Percentiles rank a stretch among this genome's conserved stretches.
phyloP scores from a whole-genome alignment of 1,140 invertebrate genomes.

The Caerostris extrusa region DNA sequence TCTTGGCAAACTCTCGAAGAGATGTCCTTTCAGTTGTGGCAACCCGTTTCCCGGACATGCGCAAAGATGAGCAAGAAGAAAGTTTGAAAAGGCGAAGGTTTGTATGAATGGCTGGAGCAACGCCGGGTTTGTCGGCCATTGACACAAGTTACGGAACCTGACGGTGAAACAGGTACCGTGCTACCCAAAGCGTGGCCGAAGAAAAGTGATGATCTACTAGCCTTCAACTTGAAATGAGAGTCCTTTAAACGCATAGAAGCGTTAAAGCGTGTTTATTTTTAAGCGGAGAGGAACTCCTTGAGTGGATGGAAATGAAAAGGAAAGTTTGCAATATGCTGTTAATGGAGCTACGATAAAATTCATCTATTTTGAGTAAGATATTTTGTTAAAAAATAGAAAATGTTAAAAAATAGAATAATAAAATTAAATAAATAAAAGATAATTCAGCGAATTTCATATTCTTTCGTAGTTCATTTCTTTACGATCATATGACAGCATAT shows the following conservation, averaged over 20 bases:
- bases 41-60: slow-evolving; percentile 5
- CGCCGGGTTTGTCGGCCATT: slow-evolving; percentile 67
- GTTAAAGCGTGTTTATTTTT: slow-evolving; percentile 59
- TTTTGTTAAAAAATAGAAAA: too few species aligned
- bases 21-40: background rate
- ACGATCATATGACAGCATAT: too few species aligned
- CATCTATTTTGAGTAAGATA: too few species aligned
- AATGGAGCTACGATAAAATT: too few species aligned
- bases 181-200: slow-evolving; percentile 43
- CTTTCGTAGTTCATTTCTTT: too few species aligned
- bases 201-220: slow-evolving; percentile 62
- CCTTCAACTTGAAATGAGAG: slow-evolving; percentile 73
- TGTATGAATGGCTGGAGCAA: slow-evolving; percentile 51
- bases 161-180: slow-evolving; percentile 42
- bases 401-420: too few species aligned
- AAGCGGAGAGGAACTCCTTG: background rate
- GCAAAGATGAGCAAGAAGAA: background rate
- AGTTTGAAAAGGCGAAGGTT: slow-evolving; percentile 22
- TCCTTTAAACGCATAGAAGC: slow-evolving; percentile 59
- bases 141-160: slow-evolving; percentile 68
- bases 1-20: background rate
- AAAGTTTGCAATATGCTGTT: too few species aligned
- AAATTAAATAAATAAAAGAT: too few species aligned
- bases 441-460: too few species aligned
- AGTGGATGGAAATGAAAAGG: background rate